Conservation (phyloP, 2,888 invertebrate genomes). For the Microctonus hyperodae region DNA sequence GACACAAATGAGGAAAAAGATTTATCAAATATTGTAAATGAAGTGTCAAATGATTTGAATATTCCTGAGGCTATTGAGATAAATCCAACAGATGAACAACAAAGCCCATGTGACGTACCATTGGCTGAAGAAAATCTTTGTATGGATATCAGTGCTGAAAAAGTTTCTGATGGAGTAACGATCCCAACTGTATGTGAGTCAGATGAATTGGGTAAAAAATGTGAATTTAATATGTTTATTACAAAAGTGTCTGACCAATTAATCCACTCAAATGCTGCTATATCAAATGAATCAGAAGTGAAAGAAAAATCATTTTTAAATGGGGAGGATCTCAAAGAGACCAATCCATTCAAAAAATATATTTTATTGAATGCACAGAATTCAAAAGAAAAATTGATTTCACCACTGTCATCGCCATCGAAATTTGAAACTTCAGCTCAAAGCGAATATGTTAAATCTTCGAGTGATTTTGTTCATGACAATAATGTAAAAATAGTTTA, state of each 20-base stretch:
- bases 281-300: background rate
- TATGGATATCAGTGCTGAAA: background rate
- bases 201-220: background rate
- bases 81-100: background rate
- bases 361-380: background rate
- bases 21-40: background rate
- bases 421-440: background rate
- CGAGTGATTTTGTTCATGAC: background rate
- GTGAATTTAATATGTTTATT: constrained; percentile 25
- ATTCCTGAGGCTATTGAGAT: background rate
- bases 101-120: background rate
- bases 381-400: background rate
- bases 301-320: background rate
- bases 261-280: background rate
- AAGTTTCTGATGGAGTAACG: background rate
- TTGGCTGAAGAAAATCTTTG: background rate
- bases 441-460: background rate
- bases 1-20: background rate
- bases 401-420: constrained; percentile 9
- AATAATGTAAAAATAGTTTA: background rate
- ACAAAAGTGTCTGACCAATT: constrained; percentile 1
- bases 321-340: constrained; percentile 5
- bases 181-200: background rate
- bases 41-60: background rate
- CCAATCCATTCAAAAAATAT: constrained; percentile 37